Evolutionary conservation across 2,888 invertebrate genomes (phyloP).

Genomic region (Microctonus brassicae): DNA sequence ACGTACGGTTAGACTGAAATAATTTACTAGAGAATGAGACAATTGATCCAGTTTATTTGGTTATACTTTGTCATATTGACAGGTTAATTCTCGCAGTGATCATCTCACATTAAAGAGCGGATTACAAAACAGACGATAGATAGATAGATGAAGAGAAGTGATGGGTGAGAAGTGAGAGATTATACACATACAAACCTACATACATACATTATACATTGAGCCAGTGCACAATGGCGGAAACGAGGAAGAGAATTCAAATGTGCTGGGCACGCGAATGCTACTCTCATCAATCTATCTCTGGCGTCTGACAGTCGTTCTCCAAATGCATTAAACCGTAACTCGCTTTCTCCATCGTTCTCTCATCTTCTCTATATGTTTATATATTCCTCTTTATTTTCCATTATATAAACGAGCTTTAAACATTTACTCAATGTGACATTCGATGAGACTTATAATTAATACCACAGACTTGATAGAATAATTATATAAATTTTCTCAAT

Average conservation of each 20-base stretch:
- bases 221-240: slow-evolving; percentile 30
- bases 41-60: slow-evolving; percentile 7
- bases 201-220: too few relatives aligned
- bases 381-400: slow-evolving; percentile 32
- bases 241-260: slow-evolving; percentile 40
- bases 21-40: too few relatives aligned
- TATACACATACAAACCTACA: not conserved
- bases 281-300: slow-evolving; percentile 66
- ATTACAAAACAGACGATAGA: slow-evolving; percentile 7
- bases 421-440: too few relatives aligned
- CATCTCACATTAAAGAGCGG: slow-evolving; percentile 49
- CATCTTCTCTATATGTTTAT: slow-evolving; percentile 32
- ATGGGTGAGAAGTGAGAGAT: slow-evolving; percentile 35
- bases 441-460: too few relatives aligned
- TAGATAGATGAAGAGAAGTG: not conserved
- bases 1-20: too few relatives aligned
- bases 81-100: slow-evolving; percentile 60
- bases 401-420: slow-evolving; percentile 39
- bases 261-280: slow-evolving; percentile 58
- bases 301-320: slow-evolving; percentile 64
- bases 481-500: too few relatives aligned
- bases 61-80: slow-evolving; percentile 47
- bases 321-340: slow-evolving; percentile 58
- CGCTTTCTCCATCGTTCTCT: slow-evolving; percentile 33
- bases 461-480: too few relatives aligned